These are phyloP conservation scores for Barnardius zonarius DNA, from an alignment of 2,113 vertebrate species.

Conservation along the genomic window DNA sequence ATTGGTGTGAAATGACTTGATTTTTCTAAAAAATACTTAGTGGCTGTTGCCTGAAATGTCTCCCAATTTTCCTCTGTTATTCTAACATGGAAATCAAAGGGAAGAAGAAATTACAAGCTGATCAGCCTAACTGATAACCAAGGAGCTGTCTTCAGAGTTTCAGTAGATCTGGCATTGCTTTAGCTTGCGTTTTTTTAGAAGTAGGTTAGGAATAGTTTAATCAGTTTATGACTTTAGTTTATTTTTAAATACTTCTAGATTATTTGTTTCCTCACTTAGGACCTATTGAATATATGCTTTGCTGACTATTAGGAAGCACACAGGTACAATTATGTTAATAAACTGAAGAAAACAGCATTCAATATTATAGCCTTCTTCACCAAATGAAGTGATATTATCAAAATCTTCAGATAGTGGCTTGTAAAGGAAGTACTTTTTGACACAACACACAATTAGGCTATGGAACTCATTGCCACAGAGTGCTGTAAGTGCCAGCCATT, in stretches of 20 bases:
- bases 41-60: neutral
- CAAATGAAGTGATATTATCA: slow-evolving; percentile 27
- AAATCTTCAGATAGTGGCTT: slow-evolving; percentile 8
- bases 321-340: neutral
- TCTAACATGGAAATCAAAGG: neutral
- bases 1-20: neutral
- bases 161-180: neutral
- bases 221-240: neutral
- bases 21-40: neutral
- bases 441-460: neutral
- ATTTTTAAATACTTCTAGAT: neutral
- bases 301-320: neutral
- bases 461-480: slow-evolving; percentile 29
- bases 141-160: neutral
- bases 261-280: neutral
- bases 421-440: slow-evolving; percentile 37
- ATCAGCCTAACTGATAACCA: neutral
- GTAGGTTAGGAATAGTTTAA: neutral
- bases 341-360: neutral
- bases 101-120: neutral
- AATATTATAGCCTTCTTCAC: neutral
- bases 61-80: neutral
- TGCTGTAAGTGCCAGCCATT: slow-evolving; percentile 1
- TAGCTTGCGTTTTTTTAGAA: neutral
- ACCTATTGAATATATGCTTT: neutral